Percentiles rank a stretch among this genome's conserved stretches.
phyloP scores from a whole-genome alignment of 2,888 invertebrate species.

The Sericinus montela region DNA sequence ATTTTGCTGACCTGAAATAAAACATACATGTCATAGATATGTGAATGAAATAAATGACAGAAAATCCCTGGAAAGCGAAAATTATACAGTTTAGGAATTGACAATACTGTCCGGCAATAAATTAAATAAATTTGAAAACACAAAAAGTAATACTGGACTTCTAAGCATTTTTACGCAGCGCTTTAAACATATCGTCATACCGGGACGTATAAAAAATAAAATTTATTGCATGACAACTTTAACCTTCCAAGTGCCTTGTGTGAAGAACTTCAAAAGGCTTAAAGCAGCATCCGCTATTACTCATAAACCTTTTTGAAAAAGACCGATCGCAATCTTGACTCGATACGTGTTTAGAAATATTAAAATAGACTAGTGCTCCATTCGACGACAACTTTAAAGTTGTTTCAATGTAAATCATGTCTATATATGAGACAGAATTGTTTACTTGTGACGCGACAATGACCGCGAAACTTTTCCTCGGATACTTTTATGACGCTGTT shows the following conservation, averaged over 20 bases:
- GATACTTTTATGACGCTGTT: too few species aligned
- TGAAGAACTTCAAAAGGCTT: constrained; percentile 29
- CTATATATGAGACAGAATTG: background rate
- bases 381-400: constrained; percentile 6
- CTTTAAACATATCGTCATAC: background rate
- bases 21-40: too few species aligned
- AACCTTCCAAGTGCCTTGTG: background rate
- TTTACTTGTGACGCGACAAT: too few species aligned
- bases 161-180: too few species aligned
- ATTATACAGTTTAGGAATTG: too few species aligned
- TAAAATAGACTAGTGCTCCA: constrained; percentile 28
- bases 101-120: too few species aligned
- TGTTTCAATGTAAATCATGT: background rate
- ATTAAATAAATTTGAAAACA: too few species aligned
- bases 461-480: too few species aligned
- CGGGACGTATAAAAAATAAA: constrained; percentile 2
- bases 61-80: too few species aligned
- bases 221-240: background rate
- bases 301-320: constrained; percentile 28
- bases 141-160: too few species aligned
- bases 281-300: constrained; percentile 24
- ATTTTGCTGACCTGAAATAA: too few species aligned
- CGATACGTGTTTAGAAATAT: constrained; percentile 48
- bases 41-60: too few species aligned
- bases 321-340: constrained; percentile 46